A percentile compares a stretch with the other conserved stretches of the same genome.
phyloP scores from a whole-genome alignment of 2,113 vertebrate genomes.

The Mastomys coucha region DNA sequence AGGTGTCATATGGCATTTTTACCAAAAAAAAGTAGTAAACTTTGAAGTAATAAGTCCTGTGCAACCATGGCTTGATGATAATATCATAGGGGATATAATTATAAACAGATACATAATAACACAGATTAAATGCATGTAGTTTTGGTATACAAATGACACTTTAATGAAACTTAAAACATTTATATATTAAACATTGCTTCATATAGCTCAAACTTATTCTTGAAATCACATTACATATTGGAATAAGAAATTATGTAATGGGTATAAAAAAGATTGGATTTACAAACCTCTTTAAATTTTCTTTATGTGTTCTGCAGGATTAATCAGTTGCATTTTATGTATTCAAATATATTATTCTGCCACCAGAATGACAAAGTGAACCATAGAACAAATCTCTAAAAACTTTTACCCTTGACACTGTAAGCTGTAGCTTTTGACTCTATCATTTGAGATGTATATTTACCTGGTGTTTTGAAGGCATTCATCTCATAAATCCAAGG shows the following conservation, averaged over 20 bases:
- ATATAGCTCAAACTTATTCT: not conserved
- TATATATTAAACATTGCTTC: not conserved
- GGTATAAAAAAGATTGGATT: not conserved
- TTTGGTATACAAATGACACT: not conserved
- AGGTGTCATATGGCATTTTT: not conserved
- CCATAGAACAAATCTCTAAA: not conserved
- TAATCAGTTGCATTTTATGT: constrained; percentile 3
- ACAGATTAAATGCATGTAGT: not conserved
- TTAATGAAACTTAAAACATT: not conserved
- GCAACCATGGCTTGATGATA: not conserved
- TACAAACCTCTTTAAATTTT: not conserved
- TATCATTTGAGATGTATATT: constrained; percentile 14
- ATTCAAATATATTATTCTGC: constrained; percentile 23
- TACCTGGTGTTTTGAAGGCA: not conserved
- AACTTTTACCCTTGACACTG: not conserved
- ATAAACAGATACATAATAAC: not conserved
- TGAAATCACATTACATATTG: not conserved
- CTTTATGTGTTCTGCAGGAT: not conserved
- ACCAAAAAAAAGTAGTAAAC: not conserved
- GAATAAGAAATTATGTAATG: not conserved
- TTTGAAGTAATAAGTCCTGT: not conserved
- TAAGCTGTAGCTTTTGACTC: not conserved
- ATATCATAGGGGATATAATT: not conserved
- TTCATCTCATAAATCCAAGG: not conserved
- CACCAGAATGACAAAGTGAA: not conserved